phyloP scores from a whole-genome alignment of 2,888 invertebrate genomes.

The Merodon equestris region DNA sequence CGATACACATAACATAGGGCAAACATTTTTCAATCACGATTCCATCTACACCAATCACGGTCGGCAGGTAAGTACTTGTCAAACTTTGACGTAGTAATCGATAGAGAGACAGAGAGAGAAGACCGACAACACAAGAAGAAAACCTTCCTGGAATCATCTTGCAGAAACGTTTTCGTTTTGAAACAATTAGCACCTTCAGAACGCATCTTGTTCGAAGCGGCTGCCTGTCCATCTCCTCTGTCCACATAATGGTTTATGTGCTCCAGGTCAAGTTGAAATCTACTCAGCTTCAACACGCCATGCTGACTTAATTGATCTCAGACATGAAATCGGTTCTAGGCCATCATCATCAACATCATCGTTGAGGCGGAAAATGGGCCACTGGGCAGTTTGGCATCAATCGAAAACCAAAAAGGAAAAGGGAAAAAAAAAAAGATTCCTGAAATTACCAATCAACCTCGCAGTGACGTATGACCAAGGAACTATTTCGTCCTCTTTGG shows the following conservation, averaged over 20 bases:
- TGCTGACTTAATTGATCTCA: slow-evolving; percentile 56
- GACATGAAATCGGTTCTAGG: slow-evolving; percentile 50
- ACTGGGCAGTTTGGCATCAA: background rate
- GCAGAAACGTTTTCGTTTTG: slow-evolving; percentile 8
- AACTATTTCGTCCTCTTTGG: background rate
- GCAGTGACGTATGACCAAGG: slow-evolving; percentile 54
- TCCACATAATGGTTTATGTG: slow-evolving; percentile 28
- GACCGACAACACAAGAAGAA: too few relatives aligned
- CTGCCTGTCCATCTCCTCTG: slow-evolving; percentile 22
- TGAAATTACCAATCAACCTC: slow-evolving; percentile 51
- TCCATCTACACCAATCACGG: too few relatives aligned
- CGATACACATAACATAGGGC: slow-evolving; percentile 18
- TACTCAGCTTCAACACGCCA: slow-evolving; percentile 55
- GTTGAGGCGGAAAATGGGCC: background rate
- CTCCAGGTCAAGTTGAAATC: slow-evolving; percentile 37
- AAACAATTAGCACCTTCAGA: slow-evolving; percentile 61
- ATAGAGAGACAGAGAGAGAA: too few relatives aligned
- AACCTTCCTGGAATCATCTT: background rate
- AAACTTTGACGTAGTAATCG: slow-evolving; percentile 30
- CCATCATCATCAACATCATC: slow-evolving; percentile 6
- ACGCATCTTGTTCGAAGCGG: slow-evolving; percentile 3
- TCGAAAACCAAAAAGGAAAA: background rate
- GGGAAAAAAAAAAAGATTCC: slow-evolving; percentile 36
- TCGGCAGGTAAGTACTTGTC: slow-evolving; percentile 2
- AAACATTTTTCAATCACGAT: too few relatives aligned